Percentiles rank a stretch among this genome's conserved stretches.
phyloP scores from a whole-genome alignment of 2,797 vertebrate genomes.

The Cyclopterus lumpus region DNA sequence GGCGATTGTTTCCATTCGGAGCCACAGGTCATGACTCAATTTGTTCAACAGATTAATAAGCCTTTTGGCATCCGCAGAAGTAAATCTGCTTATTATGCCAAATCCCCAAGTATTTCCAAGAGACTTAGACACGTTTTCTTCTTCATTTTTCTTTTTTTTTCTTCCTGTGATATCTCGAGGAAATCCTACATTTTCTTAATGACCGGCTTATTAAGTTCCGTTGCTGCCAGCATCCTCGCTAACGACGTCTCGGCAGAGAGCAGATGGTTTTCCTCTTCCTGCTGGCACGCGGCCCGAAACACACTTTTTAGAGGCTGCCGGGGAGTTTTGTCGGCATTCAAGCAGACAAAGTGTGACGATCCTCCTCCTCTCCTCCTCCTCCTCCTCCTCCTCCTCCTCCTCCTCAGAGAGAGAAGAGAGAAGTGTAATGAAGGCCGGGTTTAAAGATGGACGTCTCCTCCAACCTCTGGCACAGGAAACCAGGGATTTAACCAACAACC shows the following conservation, averaged over 20 bases:
- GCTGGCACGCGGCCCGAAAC: conserved; percentile 61
- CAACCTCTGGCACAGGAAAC: too few species aligned
- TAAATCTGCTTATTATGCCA: conserved; percentile 36
- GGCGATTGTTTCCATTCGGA: conserved; percentile 19
- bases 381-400: too few species aligned
- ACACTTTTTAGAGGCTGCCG: conserved; percentile 41
- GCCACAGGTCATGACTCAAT: conserved; percentile 29
- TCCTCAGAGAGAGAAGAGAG: too few species aligned
- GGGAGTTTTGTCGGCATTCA: too few species aligned
- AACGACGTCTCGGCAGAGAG: conserved; percentile 52
- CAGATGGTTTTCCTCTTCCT: conserved; percentile 68
- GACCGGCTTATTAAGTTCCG: conserved; percentile 43
- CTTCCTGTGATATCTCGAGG: conserved; percentile 14
- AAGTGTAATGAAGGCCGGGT: too few species aligned
- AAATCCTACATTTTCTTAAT: conserved; percentile 52
- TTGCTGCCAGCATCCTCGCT: conserved; percentile 50
- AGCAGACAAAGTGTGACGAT: too few species aligned
- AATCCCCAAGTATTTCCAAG: conserved; percentile 17
- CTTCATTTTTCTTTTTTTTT: neutral
- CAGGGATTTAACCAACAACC: too few species aligned
- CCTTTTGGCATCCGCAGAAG: conserved; percentile 21
- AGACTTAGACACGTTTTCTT: conserved; percentile 14
- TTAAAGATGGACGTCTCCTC: too few species aligned
- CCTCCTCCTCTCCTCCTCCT: too few species aligned
- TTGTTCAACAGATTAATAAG: conserved; percentile 14